Percentiles rank a stretch among this genome's conserved stretches.
phyloP scores from a whole-genome alignment of 2,888 invertebrate genomes.

The Frankliniella intonsa region DNA sequence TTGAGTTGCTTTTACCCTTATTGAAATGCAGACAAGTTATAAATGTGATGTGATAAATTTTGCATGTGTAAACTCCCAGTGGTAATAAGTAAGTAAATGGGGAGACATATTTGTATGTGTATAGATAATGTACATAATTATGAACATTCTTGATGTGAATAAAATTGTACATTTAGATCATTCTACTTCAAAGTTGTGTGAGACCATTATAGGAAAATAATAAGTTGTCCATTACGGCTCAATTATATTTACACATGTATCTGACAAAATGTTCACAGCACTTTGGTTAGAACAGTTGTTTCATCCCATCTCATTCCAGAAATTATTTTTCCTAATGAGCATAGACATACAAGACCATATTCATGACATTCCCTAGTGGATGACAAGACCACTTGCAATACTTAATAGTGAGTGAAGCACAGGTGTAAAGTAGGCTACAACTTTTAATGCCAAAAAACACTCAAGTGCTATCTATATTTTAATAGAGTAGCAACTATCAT shows the following conservation, averaged over 20 bases:
- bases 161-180: background rate
- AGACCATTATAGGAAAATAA: background rate
- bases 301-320: background rate
- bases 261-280: background rate
- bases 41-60: too few relatives aligned
- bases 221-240: background rate
- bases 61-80: too few relatives aligned
- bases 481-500: background rate
- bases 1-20: too few relatives aligned
- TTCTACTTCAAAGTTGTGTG: background rate
- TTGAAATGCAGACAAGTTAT: too few relatives aligned
- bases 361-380: background rate
- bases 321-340: background rate
- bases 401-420: background rate
- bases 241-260: background rate
- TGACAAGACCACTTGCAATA: background rate
- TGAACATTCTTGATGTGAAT: background rate
- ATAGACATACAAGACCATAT: background rate
- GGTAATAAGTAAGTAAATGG: too few relatives aligned
- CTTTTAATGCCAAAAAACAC: background rate
- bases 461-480: background rate
- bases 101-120: too few relatives aligned
- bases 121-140: background rate
- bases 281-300: background rate
- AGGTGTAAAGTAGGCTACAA: background rate